A percentile compares a stretch with the other conserved stretches of the same genome.
Conservation (phyloP, 2,888 invertebrate genomes). For the Glyphotaelius pellucidus region DNA sequence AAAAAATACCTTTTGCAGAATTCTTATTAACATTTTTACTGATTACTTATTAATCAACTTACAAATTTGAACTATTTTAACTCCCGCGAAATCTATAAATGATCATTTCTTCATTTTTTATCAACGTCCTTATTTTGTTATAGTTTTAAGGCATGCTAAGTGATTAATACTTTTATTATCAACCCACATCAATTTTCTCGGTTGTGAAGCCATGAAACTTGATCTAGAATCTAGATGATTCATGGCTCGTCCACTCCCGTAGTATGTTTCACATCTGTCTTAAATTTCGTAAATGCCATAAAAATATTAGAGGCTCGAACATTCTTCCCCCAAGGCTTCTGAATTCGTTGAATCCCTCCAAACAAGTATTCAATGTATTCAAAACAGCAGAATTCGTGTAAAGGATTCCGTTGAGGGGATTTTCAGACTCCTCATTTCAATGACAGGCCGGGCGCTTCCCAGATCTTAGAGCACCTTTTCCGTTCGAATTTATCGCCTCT, state of each 20-base stretch:
- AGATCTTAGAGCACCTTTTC: neutral
- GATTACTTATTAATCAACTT: too few species aligned
- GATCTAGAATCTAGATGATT: neutral
- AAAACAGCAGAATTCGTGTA: neutral
- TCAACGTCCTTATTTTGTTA: too few species aligned
- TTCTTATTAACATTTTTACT: too few species aligned
- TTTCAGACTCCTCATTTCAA: constrained; percentile 4
- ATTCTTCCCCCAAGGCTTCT: neutral
- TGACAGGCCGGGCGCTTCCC: neutral
- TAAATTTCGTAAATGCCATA: neutral
- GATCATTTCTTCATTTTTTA: too few species aligned
- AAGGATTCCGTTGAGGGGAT: neutral
- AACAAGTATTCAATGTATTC: neutral
- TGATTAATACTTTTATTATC: too few species aligned
- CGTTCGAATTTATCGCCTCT: constrained; percentile 10
- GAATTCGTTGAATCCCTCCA: neutral
- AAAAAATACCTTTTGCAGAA: too few species aligned
- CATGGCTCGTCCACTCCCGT: neutral
- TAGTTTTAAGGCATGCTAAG: too few species aligned
- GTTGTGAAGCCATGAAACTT: neutral
- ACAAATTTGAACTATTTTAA: too few species aligned
- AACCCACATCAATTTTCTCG: neutral
- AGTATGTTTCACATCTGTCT: neutral
- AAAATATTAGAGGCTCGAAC: neutral
- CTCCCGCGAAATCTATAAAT: too few species aligned